These are phyloP conservation scores for Agrotis puta DNA, from an alignment of 2,888 invertebrate genomes.

Conservation along the genomic window DNA sequence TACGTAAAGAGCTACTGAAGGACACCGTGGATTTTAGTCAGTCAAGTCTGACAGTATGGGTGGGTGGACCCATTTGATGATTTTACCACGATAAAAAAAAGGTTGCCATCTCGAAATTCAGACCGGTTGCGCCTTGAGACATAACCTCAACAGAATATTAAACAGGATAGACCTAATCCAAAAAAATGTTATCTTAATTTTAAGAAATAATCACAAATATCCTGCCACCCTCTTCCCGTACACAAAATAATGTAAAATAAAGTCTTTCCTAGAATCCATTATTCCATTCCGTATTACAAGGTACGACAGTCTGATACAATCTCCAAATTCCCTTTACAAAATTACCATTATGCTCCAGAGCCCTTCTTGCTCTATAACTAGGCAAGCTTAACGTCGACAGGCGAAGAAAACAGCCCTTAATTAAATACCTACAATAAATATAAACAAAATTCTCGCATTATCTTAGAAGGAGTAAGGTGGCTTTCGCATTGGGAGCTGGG, in stretches of 20 bases:
- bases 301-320: slow-evolving; percentile 50
- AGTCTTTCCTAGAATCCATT: slow-evolving; percentile 10
- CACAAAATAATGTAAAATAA: slow-evolving; percentile 23
- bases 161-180: too few relatives aligned
- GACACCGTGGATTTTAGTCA: too few relatives aligned
- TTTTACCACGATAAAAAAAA: too few relatives aligned
- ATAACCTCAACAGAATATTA: too few relatives aligned
- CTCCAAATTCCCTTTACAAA: slow-evolving; percentile 57
- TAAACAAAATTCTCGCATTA: slow-evolving; percentile 65
- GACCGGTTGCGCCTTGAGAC: too few relatives aligned
- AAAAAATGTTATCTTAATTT: background rate
- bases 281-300: slow-evolving; percentile 36
- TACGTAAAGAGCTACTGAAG: too few relatives aligned
- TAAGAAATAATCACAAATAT: background rate
- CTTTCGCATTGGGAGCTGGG: background rate
- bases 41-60: too few relatives aligned
- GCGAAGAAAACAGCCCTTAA: slow-evolving; percentile 54
- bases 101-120: too few relatives aligned
- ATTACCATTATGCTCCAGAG: slow-evolving; percentile 57
- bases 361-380: slow-evolving; percentile 54
- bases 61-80: too few relatives aligned
- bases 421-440: slow-evolving; percentile 67
- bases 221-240: background rate
- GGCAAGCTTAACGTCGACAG: slow-evolving; percentile 53
- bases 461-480: slow-evolving; percentile 35